These are phyloP conservation scores for Pseudotriccus pelzelni DNA, from an alignment of 2,797 vertebrate genomes.

Conservation along the genomic window DNA sequence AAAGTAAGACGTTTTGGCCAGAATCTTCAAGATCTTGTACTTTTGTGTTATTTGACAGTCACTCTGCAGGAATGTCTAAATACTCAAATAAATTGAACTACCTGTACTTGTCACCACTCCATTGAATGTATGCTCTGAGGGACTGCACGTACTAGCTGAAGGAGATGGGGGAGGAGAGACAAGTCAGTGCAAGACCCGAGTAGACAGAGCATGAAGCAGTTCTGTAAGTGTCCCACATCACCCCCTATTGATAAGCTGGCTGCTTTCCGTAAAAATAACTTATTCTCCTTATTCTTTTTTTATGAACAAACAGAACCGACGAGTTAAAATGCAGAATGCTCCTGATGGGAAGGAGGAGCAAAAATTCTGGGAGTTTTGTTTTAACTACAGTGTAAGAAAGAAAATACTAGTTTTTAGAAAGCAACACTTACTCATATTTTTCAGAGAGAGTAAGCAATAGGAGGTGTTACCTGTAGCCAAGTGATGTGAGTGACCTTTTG, in stretches of 20 bases:
- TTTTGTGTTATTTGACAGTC: not conserved
- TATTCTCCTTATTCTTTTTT: not conserved
- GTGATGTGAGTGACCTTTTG: not conserved
- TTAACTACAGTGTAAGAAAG: not conserved
- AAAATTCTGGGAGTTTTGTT: not conserved
- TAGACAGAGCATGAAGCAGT: not conserved
- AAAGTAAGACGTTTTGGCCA: not conserved
- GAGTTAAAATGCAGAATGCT: not conserved
- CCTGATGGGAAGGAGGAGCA: not conserved
- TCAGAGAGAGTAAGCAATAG: not conserved
- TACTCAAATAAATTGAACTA: not conserved
- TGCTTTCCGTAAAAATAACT: not conserved
- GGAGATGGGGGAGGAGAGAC: not conserved
- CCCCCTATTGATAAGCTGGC: not conserved
- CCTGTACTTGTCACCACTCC: not conserved
- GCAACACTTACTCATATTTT: not conserved
- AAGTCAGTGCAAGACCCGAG: not conserved
- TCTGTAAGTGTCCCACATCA: not conserved
- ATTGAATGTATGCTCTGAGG: not conserved
- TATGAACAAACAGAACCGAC: not conserved
- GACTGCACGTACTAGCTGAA: not conserved
- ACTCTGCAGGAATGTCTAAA: not conserved
- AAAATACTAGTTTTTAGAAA: not conserved
- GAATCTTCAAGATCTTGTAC: not conserved
- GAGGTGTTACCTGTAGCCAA: not conserved